phyloP scores from a whole-genome alignment of 1,140 invertebrate genomes.

The Saxidomus purpurata region DNA sequence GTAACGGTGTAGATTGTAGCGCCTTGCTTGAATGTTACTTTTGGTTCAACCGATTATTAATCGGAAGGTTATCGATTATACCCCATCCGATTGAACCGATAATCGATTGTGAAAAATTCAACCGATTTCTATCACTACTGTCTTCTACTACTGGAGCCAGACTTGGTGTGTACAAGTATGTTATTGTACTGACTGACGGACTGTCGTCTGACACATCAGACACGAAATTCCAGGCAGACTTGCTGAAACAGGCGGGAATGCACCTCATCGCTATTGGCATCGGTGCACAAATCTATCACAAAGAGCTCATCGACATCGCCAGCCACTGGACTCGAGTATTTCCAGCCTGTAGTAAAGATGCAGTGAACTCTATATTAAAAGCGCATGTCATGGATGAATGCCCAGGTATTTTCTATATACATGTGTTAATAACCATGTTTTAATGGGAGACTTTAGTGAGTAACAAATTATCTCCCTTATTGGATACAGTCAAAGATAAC shows the following conservation, averaged over 20 bases:
- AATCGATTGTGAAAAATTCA: too few species aligned
- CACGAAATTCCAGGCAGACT: neutral
- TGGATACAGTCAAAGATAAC: too few species aligned
- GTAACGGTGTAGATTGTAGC: too few species aligned
- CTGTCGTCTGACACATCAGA: neutral
- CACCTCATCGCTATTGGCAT: neutral
- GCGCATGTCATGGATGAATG: neutral
- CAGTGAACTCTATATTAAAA: neutral
- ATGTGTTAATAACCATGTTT: too few species aligned
- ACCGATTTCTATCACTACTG: too few species aligned
- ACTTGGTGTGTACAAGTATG: neutral
- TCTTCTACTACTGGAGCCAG: neutral
- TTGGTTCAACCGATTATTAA: too few species aligned
- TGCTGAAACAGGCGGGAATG: neutral
- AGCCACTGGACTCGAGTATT: conserved; percentile 6
- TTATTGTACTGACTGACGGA: neutral
- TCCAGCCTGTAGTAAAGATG: neutral
- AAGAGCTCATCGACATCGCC: neutral
- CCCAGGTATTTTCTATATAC: too few species aligned
- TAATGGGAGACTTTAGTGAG: too few species aligned
- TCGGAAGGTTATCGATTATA: too few species aligned
- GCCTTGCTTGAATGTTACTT: too few species aligned
- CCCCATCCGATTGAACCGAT: too few species aligned
- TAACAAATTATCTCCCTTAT: too few species aligned
- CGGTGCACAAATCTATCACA: neutral